These are phyloP conservation scores for Campoplex nolae DNA, from an alignment of 2,888 invertebrate genomes.

Conservation along the genomic window DNA sequence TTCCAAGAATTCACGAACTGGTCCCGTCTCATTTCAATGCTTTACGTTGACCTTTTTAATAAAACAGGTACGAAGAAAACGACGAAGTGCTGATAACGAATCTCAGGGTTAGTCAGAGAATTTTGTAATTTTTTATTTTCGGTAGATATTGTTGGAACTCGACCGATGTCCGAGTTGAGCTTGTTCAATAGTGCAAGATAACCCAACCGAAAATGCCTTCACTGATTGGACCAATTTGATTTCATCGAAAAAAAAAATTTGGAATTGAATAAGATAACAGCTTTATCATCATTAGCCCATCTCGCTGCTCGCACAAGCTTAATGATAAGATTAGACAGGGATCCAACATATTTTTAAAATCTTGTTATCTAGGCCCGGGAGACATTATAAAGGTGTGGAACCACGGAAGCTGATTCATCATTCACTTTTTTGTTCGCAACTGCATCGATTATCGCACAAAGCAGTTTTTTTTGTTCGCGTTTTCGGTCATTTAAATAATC, in stretches of 20 bases:
- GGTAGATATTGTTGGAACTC: not conserved
- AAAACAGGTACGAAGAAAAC: not conserved
- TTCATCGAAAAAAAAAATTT: not conserved
- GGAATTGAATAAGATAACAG: constrained; percentile 2
- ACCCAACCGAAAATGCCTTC: not conserved
- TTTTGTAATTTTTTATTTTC: not conserved
- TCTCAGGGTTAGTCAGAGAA: not conserved
- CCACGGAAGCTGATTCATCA: constrained; percentile 7
- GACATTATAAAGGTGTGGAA: constrained; percentile 70
- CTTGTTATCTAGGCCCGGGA: constrained; percentile 57
- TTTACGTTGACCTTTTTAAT: not conserved
- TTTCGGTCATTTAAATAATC: not conserved
- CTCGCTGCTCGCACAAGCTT: constrained; percentile 9
- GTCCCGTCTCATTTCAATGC: too few species aligned
- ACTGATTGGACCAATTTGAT: not conserved
- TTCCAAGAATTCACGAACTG: not conserved
- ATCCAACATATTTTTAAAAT: constrained; percentile 38
- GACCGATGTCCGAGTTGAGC: not conserved
- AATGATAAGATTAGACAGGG: constrained; percentile 73
- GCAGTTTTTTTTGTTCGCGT: constrained; percentile 7
- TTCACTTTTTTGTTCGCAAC: constrained; percentile 56
- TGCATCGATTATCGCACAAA: constrained; percentile 15
- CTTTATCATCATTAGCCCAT: constrained; percentile 46
- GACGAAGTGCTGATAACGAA: not conserved
- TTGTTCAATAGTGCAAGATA: not conserved